phyloP scores from a whole-genome alignment of 2,888 invertebrate genomes.

The Aleiodes alternator region DNA sequence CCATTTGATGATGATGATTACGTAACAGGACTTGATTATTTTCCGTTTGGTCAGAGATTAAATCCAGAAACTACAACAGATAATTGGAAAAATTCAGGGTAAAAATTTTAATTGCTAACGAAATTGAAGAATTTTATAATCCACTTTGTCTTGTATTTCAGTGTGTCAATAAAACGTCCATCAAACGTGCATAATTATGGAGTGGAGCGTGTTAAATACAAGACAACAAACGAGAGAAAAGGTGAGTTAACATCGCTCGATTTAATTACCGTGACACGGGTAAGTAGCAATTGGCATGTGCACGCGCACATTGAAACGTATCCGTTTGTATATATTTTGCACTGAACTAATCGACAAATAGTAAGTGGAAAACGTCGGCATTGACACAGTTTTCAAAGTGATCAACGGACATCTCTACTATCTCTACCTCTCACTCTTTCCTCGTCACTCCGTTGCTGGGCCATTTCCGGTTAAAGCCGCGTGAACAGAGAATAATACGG shows the following conservation, averaged over 20 bases:
- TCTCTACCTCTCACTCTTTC: slow-evolving; percentile 20
- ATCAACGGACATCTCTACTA: slow-evolving; percentile 47
- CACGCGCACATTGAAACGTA: slow-evolving; percentile 33
- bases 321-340: slow-evolving; percentile 40
- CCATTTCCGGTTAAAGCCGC: slow-evolving; percentile 35
- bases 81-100: neutral
- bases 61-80: neutral
- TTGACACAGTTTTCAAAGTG: slow-evolving; percentile 65
- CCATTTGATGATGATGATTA: slow-evolving; percentile 17
- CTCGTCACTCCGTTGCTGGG: neutral
- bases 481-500: slow-evolving; percentile 39
- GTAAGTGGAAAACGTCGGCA: slow-evolving; percentile 57
- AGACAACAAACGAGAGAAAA: slow-evolving; percentile 31
- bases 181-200: slow-evolving; percentile 8
- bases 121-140: neutral
- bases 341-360: slow-evolving; percentile 46
- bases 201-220: slow-evolving; percentile 4
- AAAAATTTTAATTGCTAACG: neutral
- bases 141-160: neutral
- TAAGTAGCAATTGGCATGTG: slow-evolving; percentile 29
- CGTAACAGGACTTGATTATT: neutral
- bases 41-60: slow-evolving; percentile 14
- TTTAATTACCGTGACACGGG: slow-evolving; percentile 25
- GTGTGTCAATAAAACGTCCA: slow-evolving; percentile 7
- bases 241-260: slow-evolving; percentile 37